phyloP scores from a whole-genome alignment of 1,140 invertebrate species.

The Drosophila aff. region DNA sequence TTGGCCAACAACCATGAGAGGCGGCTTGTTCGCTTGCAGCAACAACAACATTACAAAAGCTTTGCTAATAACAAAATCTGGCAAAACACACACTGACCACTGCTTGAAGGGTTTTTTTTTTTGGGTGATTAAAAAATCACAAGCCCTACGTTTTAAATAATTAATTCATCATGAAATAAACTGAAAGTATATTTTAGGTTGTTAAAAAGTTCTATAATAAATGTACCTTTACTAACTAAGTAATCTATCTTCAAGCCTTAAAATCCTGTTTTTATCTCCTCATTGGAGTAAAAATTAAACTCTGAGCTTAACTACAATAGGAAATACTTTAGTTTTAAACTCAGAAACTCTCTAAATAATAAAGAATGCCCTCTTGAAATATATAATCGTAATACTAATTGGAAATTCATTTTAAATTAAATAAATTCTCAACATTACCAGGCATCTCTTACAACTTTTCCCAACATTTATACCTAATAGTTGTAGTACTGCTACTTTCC shows the following conservation, averaged over 20 bases:
- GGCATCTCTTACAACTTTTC: background rate
- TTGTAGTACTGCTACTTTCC: background rate
- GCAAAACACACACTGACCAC: conserved; percentile 38
- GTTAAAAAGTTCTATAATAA: too few relatives aligned
- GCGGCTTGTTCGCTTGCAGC: conserved; percentile 4
- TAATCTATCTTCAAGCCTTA: too few relatives aligned
- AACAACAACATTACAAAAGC: conserved; percentile 10
- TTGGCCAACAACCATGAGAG: conserved; percentile 65
- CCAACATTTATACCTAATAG: background rate
- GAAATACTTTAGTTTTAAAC: background rate
- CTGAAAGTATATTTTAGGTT: background rate
- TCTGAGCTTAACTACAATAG: background rate
- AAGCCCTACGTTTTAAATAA: background rate
- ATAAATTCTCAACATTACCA: too few relatives aligned
- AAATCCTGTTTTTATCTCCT: too few relatives aligned
- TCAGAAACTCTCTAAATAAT: background rate
- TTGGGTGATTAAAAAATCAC: conserved; percentile 6
- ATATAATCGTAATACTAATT: too few relatives aligned
- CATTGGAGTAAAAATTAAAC: background rate
- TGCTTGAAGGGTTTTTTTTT: background rate
- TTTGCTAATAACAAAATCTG: conserved; percentile 42
- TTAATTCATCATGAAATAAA: background rate
- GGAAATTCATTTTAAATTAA: too few relatives aligned
- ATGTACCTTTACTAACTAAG: too few relatives aligned
- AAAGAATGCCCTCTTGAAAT: background rate